Base-by-base conservation (phyloP, 2,888 invertebrate species). In the Amblyjoppa fuscipennis region DNA sequence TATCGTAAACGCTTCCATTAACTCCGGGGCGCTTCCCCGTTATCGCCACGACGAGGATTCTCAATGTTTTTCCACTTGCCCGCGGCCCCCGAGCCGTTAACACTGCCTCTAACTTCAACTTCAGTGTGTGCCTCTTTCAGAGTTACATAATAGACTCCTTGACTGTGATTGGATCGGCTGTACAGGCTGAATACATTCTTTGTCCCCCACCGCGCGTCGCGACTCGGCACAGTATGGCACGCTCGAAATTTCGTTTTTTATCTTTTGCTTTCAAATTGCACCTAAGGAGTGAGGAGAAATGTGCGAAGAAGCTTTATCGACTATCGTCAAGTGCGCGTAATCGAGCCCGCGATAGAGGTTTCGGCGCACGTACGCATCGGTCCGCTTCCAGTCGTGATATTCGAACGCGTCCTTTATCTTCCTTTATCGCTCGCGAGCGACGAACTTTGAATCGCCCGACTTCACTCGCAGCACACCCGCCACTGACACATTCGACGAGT, bases 391-490 rank as follows among this genome's bases (percentile, higher is more conserved):
- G 51, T 20, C 51, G 51, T 25, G 51, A 41, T 31, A 20, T 69
- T 38, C 34, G 34, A 3, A 25, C 49, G 56, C 34, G 66, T 49
- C 68, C 51, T 75, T 74, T 74, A 75, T 69, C 51, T 82, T 75
- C 56, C 49, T 78, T 77, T 74, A 84, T 81, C 81, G 59, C 59
- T 64, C 64, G 56, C 61, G 66, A 83, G 45, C 66, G 84, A 56
- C 61, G 84, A 84, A 77, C 84, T 84, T 84, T 70, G 84, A 84
- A 68, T 76, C 78, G 31, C 25, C 70, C 66, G 70, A 51, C 75
- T 56, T 76, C 66, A 28, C 28, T 45, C 53, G 49, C 75, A 25
- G 25, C 45, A 9, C 31, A 2, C 20, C 41, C 25, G 7, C 28
- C n/a, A 7, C 28, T 11, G 11, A 11, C 25, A 25, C 38, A 51